phyloP scores from a whole-genome alignment of 1,140 invertebrate genomes.

The Dermatophagoides farinae region DNA sequence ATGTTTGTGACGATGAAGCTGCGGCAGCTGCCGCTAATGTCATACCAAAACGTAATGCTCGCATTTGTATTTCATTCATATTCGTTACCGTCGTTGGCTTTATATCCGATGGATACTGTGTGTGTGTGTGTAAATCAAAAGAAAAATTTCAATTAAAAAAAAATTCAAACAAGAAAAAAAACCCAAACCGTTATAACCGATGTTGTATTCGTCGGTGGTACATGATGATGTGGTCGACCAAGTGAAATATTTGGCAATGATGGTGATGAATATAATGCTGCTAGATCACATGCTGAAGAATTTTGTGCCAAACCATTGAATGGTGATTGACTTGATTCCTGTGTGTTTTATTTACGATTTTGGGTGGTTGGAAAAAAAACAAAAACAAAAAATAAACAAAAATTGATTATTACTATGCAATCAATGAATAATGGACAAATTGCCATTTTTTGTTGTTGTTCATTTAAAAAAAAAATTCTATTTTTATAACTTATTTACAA shows the following conservation, averaged over 20 bases:
- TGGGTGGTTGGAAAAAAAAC: neutral
- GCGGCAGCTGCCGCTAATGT: neutral
- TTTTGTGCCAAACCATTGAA: slow-evolving; percentile 11
- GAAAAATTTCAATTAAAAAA: too few species aligned
- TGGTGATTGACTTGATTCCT: slow-evolving; percentile 10
- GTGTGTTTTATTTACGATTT: neutral
- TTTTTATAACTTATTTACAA: too few species aligned
- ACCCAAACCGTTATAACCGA: neutral
- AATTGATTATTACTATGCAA: neutral
- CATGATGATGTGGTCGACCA: slow-evolving; percentile 47
- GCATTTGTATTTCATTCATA: neutral
- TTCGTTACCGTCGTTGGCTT: too few species aligned
- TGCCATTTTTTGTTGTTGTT: too few species aligned
- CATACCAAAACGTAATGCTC: neutral
- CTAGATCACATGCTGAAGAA: neutral
- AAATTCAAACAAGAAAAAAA: too few species aligned
- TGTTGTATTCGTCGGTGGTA: slow-evolving; percentile 13
- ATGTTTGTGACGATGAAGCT: slow-evolving; percentile 38
- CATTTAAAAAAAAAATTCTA: too few species aligned
- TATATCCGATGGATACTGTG: too few species aligned
- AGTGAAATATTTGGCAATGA: slow-evolving; percentile 89
- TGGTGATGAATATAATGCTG: slow-evolving; percentile 59
- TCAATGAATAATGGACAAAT: too few species aligned
- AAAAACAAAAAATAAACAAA: neutral
- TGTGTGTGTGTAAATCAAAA: too few species aligned